A percentile compares a stretch with the other conserved stretches of the same genome.
Evolutionary conservation across 2,888 invertebrate genomes (phyloP).

Genomic region (Microplitis manilae): DNA sequence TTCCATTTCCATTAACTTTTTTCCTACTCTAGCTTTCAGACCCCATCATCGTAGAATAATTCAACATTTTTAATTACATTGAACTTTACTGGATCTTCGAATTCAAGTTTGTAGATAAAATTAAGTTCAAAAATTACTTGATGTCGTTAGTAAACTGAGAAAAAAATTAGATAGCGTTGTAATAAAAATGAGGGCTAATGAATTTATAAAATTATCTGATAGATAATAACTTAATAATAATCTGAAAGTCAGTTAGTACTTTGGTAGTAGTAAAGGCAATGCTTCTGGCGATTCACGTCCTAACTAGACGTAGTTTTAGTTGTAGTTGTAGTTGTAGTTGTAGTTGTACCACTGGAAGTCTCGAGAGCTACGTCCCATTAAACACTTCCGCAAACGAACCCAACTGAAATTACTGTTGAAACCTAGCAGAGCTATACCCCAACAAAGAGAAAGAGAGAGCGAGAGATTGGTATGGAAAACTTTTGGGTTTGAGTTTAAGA

Average conservation of each 20-base stretch:
- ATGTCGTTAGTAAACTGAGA: too few species aligned
- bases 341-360: constrained; percentile 41
- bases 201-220: too few species aligned
- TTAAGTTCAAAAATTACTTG: too few species aligned
- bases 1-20: too few species aligned
- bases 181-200: too few species aligned
- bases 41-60: too few species aligned
- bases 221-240: background rate
- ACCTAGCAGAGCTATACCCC: background rate
- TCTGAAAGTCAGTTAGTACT: background rate
- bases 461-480: background rate
- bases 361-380: constrained; percentile 47
- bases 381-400: constrained; percentile 45
- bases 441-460: background rate
- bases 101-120: too few species aligned
- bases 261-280: constrained; percentile 15
- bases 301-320: background rate
- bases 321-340: constrained; percentile 15
- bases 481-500: too few species aligned
- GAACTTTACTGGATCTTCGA: too few species aligned
- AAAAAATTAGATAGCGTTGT: too few species aligned
- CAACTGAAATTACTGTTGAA: constrained; percentile 48
- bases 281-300: constrained; percentile 31
- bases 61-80: too few species aligned
- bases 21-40: too few species aligned